Conservation (phyloP, 2,797 vertebrate genomes). For the Lutjanus argentimaculatus region DNA sequence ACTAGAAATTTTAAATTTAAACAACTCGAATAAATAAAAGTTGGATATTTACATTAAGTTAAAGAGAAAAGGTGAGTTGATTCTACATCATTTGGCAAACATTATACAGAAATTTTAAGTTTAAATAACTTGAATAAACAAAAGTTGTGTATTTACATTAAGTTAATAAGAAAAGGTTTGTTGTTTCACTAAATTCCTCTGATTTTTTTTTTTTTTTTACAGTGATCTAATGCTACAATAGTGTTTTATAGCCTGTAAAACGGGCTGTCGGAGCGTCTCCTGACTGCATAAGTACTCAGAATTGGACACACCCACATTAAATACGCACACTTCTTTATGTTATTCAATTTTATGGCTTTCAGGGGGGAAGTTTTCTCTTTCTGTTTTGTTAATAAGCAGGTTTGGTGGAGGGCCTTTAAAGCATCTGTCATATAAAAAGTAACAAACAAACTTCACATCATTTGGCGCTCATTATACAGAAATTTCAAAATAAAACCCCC, state of each 20-base stretch:
- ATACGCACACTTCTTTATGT: conserved; percentile 1
- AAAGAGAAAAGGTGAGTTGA: too few species aligned
- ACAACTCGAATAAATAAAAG: too few species aligned
- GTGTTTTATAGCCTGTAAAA: conserved; percentile 36
- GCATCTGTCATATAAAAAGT: neutral
- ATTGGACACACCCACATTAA: conserved; percentile 33
- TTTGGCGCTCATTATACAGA: neutral
- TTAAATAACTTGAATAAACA: too few species aligned
- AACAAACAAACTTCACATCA: neutral
- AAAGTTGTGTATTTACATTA: too few species aligned
- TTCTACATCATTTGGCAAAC: too few species aligned
- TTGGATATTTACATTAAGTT: too few species aligned
- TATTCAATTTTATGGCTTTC: neutral
- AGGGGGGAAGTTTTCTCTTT: neutral
- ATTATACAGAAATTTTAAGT: too few species aligned
- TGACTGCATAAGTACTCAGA: neutral
- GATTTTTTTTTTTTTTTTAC: too few species aligned
- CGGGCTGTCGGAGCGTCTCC: neutral
- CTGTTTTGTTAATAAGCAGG: neutral
- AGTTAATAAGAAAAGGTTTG: too few species aligned
- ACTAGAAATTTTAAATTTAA: too few species aligned
- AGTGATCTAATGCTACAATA: conserved; percentile 24
- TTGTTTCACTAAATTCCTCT: too few species aligned
- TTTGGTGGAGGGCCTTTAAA: neutral
- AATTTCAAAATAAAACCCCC: neutral